Conservation (phyloP, 1,140 invertebrate species). For the Danaus plexippus region DNA sequence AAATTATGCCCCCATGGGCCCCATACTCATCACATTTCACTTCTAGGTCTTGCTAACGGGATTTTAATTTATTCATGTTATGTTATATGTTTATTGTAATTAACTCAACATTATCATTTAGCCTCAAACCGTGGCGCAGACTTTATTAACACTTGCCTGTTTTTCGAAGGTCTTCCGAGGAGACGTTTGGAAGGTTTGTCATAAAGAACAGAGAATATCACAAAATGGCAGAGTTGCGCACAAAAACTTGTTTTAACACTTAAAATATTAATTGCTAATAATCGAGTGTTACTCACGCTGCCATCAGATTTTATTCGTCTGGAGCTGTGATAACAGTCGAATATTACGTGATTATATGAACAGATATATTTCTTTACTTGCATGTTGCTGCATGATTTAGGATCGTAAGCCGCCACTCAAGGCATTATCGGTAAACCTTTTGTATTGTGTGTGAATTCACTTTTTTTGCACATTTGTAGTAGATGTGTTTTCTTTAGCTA, state of each 20-base stretch:
- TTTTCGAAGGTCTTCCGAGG: constrained; percentile 77
- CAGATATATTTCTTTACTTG: constrained; percentile 63
- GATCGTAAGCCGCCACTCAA: constrained; percentile 66
- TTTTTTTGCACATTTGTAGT: constrained; percentile 71
- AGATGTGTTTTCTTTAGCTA: constrained; percentile 68
- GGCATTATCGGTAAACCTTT: constrained; percentile 67
- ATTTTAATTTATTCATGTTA: constrained; percentile 16
- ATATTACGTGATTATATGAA: constrained; percentile 35
- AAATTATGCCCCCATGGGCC: constrained; percentile 10
- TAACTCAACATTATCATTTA: constrained; percentile 53
- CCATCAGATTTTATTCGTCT: constrained; percentile 13
- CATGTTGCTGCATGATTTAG: constrained; percentile 69
- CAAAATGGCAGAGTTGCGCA: constrained; percentile 58
- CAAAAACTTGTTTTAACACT: constrained; percentile 49
- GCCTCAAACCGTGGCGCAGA: constrained; percentile 58
- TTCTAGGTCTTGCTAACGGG: constrained; percentile 22
- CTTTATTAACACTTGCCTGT: constrained; percentile 65
- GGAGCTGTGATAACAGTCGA: constrained; percentile 55
- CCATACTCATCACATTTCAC: constrained; percentile 9
- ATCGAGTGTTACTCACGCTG: constrained; percentile 55
- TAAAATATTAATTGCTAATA: constrained; percentile 42
- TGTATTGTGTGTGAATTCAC: constrained; percentile 59
- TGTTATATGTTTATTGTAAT: constrained; percentile 36
- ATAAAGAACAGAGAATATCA: constrained; percentile 56
- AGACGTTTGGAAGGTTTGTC: constrained; percentile 78